Percentiles rank a stretch among this genome's conserved stretches.
Conservation (phyloP, 2,797 vertebrate species). For the Sphenopsis melanotis region DNA sequence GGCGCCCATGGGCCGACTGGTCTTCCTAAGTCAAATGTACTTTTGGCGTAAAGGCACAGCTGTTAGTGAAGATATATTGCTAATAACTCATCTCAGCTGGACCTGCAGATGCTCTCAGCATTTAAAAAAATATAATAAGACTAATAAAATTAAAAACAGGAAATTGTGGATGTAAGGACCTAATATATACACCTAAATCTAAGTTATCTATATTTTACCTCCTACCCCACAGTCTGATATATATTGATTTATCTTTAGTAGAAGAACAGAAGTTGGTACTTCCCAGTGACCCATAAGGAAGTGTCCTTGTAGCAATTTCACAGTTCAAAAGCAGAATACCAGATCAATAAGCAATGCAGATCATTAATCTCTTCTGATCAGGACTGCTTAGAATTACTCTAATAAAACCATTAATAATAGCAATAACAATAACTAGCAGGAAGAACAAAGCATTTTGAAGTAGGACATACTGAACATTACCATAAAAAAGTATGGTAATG, state of each 20-base stretch:
- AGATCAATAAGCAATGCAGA: background rate
- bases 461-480: background rate
- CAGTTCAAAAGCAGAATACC: background rate
- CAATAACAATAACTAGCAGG: background rate
- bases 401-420: background rate
- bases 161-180: background rate
- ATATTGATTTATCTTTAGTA: background rate
- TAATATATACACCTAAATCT: background rate
- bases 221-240: background rate
- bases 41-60: background rate
- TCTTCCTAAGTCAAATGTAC: background rate
- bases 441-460: background rate
- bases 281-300: background rate
- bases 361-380: background rate
- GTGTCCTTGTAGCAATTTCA: background rate
- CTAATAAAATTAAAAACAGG: background rate
- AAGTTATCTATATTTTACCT: background rate
- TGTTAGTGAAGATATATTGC: background rate
- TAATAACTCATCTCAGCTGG: background rate
- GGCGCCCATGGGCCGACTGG: background rate
- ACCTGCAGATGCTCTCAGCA: slow-evolving; percentile 23
- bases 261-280: background rate
- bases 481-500: background rate
- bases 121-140: slow-evolving; percentile 22
- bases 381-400: background rate